Conservation (phyloP, 2,888 invertebrate species). For the Iphiclides podalirius region DNA sequence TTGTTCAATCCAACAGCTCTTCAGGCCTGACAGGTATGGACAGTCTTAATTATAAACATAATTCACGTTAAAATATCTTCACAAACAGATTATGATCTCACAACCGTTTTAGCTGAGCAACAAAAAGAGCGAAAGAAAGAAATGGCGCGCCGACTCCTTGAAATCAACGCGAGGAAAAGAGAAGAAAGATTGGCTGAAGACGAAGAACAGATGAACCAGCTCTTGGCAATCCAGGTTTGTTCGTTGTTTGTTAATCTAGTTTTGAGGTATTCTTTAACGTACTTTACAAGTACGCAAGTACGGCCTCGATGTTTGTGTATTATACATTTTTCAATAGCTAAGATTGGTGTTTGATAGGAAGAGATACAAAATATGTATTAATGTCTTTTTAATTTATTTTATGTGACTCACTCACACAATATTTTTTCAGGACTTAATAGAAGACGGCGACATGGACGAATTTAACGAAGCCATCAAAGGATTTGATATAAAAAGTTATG, state of each 20-base stretch:
- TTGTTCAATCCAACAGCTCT: constrained; percentile 81
- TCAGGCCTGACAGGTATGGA: constrained; percentile 81
- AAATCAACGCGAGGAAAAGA: constrained; percentile 93
- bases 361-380: too few species aligned
- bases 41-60: too few species aligned
- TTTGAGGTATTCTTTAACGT: too few species aligned
- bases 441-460: constrained; percentile 87
- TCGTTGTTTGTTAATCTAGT: too few species aligned
- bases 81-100: too few species aligned
- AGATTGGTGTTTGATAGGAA: too few species aligned
- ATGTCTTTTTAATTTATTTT: neutral
- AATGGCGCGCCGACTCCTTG: constrained; percentile 89
- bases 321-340: too few species aligned
- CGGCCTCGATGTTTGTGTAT: too few species aligned
- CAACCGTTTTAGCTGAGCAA: constrained; percentile 84
- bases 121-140: constrained; percentile 93
- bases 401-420: neutral
- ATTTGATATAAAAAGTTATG: constrained; percentile 86
- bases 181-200: constrained; percentile 93
- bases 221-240: constrained; percentile 85
- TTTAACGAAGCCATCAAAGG: constrained; percentile 87
- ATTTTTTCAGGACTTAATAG: constrained; percentile 74
- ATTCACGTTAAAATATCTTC: too few species aligned
- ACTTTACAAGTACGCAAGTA: too few species aligned
- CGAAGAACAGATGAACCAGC: constrained; percentile 89